Conservation (phyloP, 2,888 invertebrate species). For the Pantelozetes paolii region DNA sequence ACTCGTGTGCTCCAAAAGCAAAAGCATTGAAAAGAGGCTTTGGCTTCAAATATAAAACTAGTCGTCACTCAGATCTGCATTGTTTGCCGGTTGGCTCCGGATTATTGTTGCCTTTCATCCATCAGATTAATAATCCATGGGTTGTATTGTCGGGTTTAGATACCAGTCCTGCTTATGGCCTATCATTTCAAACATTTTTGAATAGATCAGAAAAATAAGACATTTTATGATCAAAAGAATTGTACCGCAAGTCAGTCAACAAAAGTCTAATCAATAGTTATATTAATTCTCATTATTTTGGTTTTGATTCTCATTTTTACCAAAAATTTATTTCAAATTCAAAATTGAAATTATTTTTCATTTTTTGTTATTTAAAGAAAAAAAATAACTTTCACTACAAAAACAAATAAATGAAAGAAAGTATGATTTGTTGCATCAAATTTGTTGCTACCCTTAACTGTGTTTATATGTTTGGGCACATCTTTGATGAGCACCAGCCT, state of each 20-base stretch:
- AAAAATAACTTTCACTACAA: not conserved
- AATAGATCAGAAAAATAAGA: slow-evolving; percentile 14
- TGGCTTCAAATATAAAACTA: not conserved
- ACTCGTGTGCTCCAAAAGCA: slow-evolving; percentile 31
- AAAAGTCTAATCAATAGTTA: not conserved
- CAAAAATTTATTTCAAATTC: not conserved
- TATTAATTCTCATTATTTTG: not conserved
- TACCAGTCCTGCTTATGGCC: slow-evolving; percentile 6
- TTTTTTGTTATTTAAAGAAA: too few relatives aligned
- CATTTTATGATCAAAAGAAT: slow-evolving; percentile 27
- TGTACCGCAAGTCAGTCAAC: slow-evolving; percentile 26
- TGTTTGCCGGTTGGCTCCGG: slow-evolving; percentile 28
- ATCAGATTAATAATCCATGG: slow-evolving; percentile 26
- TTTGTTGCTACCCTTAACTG: slow-evolving; percentile 17
- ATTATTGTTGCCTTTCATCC: slow-evolving; percentile 21
- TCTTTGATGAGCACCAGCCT: not conserved
- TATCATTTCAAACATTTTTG: not conserved
- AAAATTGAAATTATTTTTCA: too few relatives aligned
- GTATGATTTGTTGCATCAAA: slow-evolving; percentile 2
- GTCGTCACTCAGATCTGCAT: slow-evolving; percentile 22
- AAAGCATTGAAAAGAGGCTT: slow-evolving; percentile 24
- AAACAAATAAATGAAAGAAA: too few relatives aligned
- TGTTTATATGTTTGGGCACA: slow-evolving; percentile 11
- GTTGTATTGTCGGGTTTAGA: slow-evolving; percentile 22
- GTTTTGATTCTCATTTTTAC: not conserved